A percentile compares a stretch with the other conserved stretches of the same genome.
Evolutionary conservation across 1,140 invertebrate species (phyloP).

Genomic region (Sarcophaga peregrina): DNA sequence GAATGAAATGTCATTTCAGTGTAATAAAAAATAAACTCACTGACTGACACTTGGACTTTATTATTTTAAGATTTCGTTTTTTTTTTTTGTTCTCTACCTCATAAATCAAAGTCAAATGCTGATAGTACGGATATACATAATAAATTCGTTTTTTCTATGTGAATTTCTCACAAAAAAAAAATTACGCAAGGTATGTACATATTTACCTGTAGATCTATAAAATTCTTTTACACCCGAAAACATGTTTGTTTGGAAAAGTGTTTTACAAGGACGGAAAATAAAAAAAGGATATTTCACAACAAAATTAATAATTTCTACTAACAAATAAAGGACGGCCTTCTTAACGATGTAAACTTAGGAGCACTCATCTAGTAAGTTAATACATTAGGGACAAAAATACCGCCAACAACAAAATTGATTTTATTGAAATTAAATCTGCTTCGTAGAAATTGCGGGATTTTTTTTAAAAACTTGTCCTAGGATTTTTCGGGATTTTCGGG

Average conservation of each 20-base stretch:
- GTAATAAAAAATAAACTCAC: not conserved
- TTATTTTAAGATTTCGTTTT: not conserved
- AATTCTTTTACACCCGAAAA: not conserved
- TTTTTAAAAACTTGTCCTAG: too few species aligned
- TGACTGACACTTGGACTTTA: conserved; percentile 24
- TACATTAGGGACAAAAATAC: too few species aligned
- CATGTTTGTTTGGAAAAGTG: not conserved
- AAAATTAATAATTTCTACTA: too few species aligned
- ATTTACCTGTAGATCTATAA: not conserved
- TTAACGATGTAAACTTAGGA: too few species aligned
- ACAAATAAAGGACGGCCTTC: too few species aligned
- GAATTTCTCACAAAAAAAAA: not conserved
- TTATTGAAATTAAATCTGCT: too few species aligned
- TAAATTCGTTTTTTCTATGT: too few species aligned
- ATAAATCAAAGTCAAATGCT: conserved; percentile 23
- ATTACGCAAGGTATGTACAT: not conserved
- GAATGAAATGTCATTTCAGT: conserved; percentile 4
- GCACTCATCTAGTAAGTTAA: too few species aligned
- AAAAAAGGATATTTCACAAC: too few species aligned
- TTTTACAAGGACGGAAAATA: not conserved
- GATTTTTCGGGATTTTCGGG: too few species aligned
- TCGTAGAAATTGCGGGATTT: too few species aligned
- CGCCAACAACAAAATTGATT: too few species aligned
- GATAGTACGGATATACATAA: not conserved
- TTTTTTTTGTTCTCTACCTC: not conserved